Evolutionary conservation across 2,888 invertebrate species (phyloP).

Genomic region (Chloromyia formosa): DNA sequence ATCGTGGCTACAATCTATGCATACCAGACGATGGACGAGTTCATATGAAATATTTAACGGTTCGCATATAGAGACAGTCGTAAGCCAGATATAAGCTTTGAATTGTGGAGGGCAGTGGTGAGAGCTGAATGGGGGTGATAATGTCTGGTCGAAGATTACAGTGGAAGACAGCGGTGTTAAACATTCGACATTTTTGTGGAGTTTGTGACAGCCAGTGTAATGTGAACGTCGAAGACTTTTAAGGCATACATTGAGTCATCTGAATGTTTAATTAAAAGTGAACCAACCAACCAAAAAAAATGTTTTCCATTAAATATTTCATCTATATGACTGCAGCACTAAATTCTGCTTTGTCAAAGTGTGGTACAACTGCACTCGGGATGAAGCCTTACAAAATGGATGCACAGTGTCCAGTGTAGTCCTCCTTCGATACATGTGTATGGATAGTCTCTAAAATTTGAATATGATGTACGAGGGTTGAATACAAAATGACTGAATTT

Average conservation of each 20-base stretch:
- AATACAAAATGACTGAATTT: slow-evolving; percentile 47
- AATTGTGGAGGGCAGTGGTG: not conserved
- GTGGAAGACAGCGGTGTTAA: not conserved
- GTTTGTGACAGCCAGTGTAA: not conserved
- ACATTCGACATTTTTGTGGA: not conserved
- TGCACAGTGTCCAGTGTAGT: not conserved
- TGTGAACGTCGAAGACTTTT: not conserved
- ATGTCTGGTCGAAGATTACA: not conserved
- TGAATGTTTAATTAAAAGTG: too few relatives aligned
- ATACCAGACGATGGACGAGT: slow-evolving; percentile 22
- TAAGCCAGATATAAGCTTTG: not conserved
- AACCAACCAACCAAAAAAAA: too few relatives aligned
- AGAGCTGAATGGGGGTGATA: not conserved
- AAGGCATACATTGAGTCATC: too few relatives aligned
- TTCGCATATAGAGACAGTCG: not conserved
- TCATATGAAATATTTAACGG: slow-evolving; percentile 39
- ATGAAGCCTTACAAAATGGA: slow-evolving; percentile 18
- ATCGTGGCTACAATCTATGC: slow-evolving; percentile 15
- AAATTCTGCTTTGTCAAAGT: too few relatives aligned
- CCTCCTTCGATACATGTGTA: not conserved
- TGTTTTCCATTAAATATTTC: too few relatives aligned
- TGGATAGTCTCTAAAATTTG: slow-evolving; percentile 43
- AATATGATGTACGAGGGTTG: slow-evolving; percentile 54
- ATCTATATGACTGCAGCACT: too few relatives aligned
- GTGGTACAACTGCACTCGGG: not conserved